Evolutionary conservation across 2,888 invertebrate species (phyloP), one percentile per base, ranked within the genome.

Genomic region (Plemyria rubiginata): DNA sequence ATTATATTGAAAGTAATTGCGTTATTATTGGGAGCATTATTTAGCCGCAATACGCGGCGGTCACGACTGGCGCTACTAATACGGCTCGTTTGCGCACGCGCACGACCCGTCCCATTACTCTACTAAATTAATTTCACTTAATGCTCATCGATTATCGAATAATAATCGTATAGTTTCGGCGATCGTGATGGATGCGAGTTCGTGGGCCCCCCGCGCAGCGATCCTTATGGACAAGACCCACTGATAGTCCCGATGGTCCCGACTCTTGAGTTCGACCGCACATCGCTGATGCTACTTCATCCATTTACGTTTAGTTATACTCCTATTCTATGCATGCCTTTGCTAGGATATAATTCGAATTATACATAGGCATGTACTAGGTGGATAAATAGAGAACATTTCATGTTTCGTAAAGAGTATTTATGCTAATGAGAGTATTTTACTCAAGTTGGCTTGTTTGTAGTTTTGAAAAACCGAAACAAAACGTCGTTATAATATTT

Each of bases 111-210:
- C 79, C 83, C 82, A 86, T 92, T 90, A 88, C 86, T 85, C 87
- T 86, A 91, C 89, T 88, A 90, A 90, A 92, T 92, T 91, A 90
- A 92, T 92, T 91, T 90, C 87, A 88, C 86, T 91, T 90, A 91
- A 89, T 89, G 86, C 84, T 85, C 87, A 89, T 90, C 87, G 87
- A 88, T 90, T 90, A 90, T 87, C 85, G 84, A 85, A 86, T 86
- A 87, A 87, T 89, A 88, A 88, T 89, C 84, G 85, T 88, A 87
- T 82, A 83, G 87, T 87, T 89, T 88, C 81, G 87, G 85, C 79
- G 78, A 76, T 82, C 82, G 84, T 90, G 90, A 90, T 88, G 84
- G 88, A 88, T 88, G 84, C 74, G 74, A 76, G 77, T 71, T 71
- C 75, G 70, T 63, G 74, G 90, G 86, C 91, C 90, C 88, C 90